These are phyloP conservation scores for Cremastinae sp. DNA, from an alignment of 2,888 invertebrate species.

Conservation along the genomic window DNA sequence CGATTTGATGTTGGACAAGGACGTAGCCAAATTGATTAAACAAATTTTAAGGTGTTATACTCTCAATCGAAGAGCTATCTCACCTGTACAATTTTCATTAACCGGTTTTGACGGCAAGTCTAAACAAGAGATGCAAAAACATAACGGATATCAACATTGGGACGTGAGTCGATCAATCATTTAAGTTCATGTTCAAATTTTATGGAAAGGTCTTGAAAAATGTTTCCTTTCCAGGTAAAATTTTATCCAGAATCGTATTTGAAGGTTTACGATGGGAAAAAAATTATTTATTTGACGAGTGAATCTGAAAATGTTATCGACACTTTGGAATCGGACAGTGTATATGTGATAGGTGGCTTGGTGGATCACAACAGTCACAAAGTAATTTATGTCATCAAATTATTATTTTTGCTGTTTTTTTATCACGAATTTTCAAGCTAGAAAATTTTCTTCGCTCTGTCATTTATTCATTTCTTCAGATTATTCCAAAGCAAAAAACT, in stretches of 20 bases:
- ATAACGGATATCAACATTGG: constrained; percentile 95
- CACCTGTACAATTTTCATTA: constrained; percentile 91
- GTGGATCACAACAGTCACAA: constrained; percentile 99
- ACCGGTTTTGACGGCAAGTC: constrained; percentile 90
- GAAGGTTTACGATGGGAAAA: constrained; percentile 87
- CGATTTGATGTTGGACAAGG: constrained; percentile 93
- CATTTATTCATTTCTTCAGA: background rate
- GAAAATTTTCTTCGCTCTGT: background rate
- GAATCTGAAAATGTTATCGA: constrained; percentile 94
- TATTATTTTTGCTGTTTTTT: too few relatives aligned
- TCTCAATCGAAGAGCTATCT: constrained; percentile 89
- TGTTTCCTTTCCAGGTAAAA: constrained; percentile 82
- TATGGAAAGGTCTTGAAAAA: background rate
- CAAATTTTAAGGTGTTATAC: constrained; percentile 96
- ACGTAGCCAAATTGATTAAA: constrained; percentile 93
- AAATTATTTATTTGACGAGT: constrained; percentile 94
- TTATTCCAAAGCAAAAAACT: background rate
- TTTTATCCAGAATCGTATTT: constrained; percentile 86
- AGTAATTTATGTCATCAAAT: constrained; percentile 76
- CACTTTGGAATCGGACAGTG: constrained; percentile 87
- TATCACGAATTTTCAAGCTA: background rate
- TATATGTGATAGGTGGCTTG: constrained; percentile 97
- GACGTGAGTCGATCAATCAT: constrained; percentile 85
- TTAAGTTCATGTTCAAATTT: background rate
- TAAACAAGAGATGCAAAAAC: constrained; percentile 87